Base-by-base conservation (phyloP, 2,797 vertebrate genomes). In the Xiphophorus birchmanni region DNA sequence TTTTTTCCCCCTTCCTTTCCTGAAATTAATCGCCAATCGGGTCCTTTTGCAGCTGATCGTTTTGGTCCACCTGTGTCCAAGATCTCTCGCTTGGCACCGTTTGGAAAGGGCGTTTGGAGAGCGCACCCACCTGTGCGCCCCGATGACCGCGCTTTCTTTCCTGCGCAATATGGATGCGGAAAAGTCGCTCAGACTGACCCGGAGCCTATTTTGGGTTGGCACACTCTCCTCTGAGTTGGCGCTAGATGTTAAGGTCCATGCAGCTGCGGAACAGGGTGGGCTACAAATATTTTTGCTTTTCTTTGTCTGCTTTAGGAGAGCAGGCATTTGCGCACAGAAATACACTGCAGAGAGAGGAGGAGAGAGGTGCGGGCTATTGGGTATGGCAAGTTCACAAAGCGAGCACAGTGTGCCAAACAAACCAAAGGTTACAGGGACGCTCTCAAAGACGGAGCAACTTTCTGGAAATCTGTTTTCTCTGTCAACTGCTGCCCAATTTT, bases 101-200 rank as follows among this genome's bases (percentile, higher is more conserved):
- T 89, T 90, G 63, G 91, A 91, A 92, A 86, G 94, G 32, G 32
- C 32, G 60, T 91, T 89, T 90, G 65, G 90, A 91, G 92, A 86
- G 94, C 90, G 91, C 91, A 82, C 91, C 92, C 92, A 95, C 93
- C 94, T 94, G 94, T 93, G 94, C 90, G 90, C 89, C 87, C 91
- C 85, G 90, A 92, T 84, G 76, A 86, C 86, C 82, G 84, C 87
- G 76, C 75, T 75, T 87, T 83, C 92, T 84, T 88, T 84, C 93
- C 84, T 91, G 91, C 91, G 87, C 92, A 91, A 81, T 82, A 40
- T 85, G 88, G 86, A 90, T 78, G 85, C 82, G 79, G 73, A 82
- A 79, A 82, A 86, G 40, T 83, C 23, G 17, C 67, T 29, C 78
- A 54, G 80, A 65, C 58, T 15, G 73, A 29, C 60, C 72, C 56